Evolutionary conservation across 2,888 invertebrate species (phyloP).

Genomic region (Callyntrura sp.): DNA sequence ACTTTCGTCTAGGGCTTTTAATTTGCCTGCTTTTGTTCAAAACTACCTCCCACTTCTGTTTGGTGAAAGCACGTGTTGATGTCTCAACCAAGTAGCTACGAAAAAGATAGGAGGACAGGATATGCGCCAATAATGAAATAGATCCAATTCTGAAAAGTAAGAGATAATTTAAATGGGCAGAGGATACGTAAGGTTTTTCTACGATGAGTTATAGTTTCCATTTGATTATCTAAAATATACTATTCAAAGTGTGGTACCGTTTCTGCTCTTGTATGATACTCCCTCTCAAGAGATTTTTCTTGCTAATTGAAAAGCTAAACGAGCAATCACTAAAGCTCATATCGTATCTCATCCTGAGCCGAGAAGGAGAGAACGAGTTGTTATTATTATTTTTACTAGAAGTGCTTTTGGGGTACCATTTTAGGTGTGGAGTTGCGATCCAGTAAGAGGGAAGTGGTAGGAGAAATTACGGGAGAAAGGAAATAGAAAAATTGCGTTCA

Average conservation of each 20-base stretch:
- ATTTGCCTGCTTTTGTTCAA: neutral
- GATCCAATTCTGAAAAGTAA: neutral
- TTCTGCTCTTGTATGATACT: neutral
- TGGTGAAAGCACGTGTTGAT: constrained; percentile 10
- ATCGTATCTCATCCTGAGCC: neutral
- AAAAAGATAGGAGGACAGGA: neutral
- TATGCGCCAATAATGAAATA: neutral
- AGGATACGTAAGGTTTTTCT: no score
- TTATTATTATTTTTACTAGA: neutral
- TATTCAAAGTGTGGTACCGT: no score
- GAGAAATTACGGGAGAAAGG: neutral
- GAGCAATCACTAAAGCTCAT: constrained; percentile 13
- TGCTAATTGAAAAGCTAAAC: constrained; percentile 29
- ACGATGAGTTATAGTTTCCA: neutral
- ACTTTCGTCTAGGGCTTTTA: neutral
- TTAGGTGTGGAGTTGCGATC: neutral
- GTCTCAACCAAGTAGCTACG: neutral
- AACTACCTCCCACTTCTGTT: neutral
- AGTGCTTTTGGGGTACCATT: neutral
- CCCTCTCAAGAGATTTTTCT: constrained; percentile 28
- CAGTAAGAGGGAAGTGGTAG: neutral
- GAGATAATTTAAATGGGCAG: neutral
- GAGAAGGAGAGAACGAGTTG: neutral
- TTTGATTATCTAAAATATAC: neutral
- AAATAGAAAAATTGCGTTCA: neutral